Conservation (phyloP, 2,113 vertebrate species). For the Lynx canadensis region DNA sequence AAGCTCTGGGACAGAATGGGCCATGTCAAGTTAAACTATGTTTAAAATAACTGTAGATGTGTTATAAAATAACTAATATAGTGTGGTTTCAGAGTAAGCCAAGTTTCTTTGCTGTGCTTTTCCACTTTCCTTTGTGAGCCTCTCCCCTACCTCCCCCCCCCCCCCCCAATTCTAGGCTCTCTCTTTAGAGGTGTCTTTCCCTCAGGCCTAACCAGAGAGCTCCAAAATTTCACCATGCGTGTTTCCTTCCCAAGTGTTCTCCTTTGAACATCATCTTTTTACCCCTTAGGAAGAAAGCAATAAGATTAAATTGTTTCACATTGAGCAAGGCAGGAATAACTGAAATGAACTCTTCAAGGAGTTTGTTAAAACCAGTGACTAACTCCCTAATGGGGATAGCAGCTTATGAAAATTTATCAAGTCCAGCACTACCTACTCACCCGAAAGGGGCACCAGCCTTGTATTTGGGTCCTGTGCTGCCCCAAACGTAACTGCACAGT, state of each 20-base stretch:
- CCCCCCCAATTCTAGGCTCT: neutral
- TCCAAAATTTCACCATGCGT: neutral
- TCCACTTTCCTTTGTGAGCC: neutral
- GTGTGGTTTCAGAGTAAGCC: conserved; percentile 24
- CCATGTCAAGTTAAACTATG: neutral
- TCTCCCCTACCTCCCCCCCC: neutral
- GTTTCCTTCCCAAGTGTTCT: neutral
- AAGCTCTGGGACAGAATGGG: conserved; percentile 2
- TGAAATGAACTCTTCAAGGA: conserved; percentile 66
- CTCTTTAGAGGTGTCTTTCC: neutral
- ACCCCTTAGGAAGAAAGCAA: conserved; percentile 7
- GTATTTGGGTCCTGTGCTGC: neutral
- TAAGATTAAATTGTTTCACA: conserved; percentile 51
- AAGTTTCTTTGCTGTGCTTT: neutral
- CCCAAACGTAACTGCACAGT: neutral
- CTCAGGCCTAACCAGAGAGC: neutral
- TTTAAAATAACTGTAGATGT: conserved; percentile 13
- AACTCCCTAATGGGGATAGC: neutral
- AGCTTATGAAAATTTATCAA: conserved; percentile 53
- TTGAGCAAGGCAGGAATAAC: conserved; percentile 15
- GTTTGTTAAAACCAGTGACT: conserved; percentile 64
- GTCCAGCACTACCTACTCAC: neutral
- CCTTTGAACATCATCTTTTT: conserved; percentile 20
- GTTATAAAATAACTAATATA: neutral
- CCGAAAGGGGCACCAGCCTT: neutral